Base-by-base conservation (phyloP, 2,113 vertebrate genomes). In the Marmota flaviventris region DNA sequence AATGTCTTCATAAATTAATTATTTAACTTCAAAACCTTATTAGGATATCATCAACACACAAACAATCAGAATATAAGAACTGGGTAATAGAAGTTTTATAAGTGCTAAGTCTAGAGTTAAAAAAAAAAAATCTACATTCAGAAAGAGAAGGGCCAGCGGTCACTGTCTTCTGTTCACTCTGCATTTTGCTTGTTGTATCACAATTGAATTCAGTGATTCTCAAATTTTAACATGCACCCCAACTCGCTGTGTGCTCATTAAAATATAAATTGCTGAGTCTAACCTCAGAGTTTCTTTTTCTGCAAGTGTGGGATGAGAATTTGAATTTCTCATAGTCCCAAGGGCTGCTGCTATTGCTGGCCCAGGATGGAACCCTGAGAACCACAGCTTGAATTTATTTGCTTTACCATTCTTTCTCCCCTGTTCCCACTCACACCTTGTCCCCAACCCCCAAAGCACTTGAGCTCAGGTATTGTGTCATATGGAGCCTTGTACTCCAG, bases 391-490 rank as follows among this genome's bases (percentile, higher is more conserved):
- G 2, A 4, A 20, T 27, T 51, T 17, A 24, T 17, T 10, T 13
- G n/a, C 4, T 78, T 45, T 9, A 1, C 27, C 32, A 6, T 45
- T 87, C 39, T 42, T 9, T n/a, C 22, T 16, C n/a, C 25, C 13
- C 1, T 32, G 17, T 48, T 37, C 37, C 13, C 45, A 42, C 3
- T 34, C 63, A 53, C 18, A 65, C 39, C 10, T 22, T 83, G 42
- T 17, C 5, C 34, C n/a, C 42, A 0, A 0, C 27, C 29, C 29
- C 2, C 0, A 34, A 27, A 20, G 10, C 20, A 18, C 51, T 73
- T 0, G 27, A 73, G 48, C 8, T 25, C 83, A 72, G 39, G 2
- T n/a, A 85, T 22, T 22, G 4, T 11, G 27, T 45, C 53, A 53
- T 2, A 11, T 18, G 10, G 17, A 16, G 29, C 13, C 32, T 73